Evolutionary conservation across 2,888 invertebrate genomes (phyloP).

Genomic region (Sceliomorpha sp.): DNA sequence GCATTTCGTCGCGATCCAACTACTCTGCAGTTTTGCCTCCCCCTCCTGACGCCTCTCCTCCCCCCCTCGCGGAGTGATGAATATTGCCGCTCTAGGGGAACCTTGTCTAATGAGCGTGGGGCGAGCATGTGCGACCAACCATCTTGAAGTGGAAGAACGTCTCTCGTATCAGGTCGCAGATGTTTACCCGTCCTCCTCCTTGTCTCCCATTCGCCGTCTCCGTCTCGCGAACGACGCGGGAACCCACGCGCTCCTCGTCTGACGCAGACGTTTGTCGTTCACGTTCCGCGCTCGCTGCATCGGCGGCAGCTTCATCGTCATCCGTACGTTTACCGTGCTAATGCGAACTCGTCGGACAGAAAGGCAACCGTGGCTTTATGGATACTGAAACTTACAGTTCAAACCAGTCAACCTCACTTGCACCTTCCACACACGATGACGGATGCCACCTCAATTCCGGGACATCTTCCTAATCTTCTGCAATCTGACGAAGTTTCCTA

Average conservation of each 20-base stretch:
- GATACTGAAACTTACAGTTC: too few relatives aligned
- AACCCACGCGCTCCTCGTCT: too few relatives aligned
- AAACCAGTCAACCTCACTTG: too few relatives aligned
- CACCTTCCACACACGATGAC: too few relatives aligned
- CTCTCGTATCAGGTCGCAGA: conserved; percentile 42
- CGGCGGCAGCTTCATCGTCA: conserved; percentile 48
- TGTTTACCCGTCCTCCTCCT: conserved; percentile 30
- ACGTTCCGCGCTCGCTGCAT: conserved; percentile 1
- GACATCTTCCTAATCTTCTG: too few relatives aligned
- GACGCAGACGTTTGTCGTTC: conserved; percentile 15
- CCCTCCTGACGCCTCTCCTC: conserved; percentile 56
- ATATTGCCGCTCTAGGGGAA: conserved; percentile 60
- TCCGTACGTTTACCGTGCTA: conserved; percentile 35
- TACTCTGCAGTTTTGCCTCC: conserved; percentile 53
- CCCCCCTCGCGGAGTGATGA: conserved; percentile 60
- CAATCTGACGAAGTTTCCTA: too few relatives aligned
- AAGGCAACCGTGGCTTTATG: conserved; percentile 8
- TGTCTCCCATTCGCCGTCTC: conserved; percentile 18
- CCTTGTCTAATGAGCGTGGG: conserved; percentile 61
- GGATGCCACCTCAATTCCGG: too few relatives aligned
- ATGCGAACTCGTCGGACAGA: conserved; percentile 56
- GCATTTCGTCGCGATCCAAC: conserved; percentile 59
- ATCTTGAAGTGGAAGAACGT: conserved; percentile 39
- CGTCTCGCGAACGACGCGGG: not conserved
- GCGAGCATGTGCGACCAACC: conserved; percentile 58